Percentiles rank a stretch among this genome's conserved stretches.
These are phyloP conservation scores for Tachuris rubrigastra DNA, from an alignment of 2,113 vertebrate species.

Conservation along the genomic window DNA sequence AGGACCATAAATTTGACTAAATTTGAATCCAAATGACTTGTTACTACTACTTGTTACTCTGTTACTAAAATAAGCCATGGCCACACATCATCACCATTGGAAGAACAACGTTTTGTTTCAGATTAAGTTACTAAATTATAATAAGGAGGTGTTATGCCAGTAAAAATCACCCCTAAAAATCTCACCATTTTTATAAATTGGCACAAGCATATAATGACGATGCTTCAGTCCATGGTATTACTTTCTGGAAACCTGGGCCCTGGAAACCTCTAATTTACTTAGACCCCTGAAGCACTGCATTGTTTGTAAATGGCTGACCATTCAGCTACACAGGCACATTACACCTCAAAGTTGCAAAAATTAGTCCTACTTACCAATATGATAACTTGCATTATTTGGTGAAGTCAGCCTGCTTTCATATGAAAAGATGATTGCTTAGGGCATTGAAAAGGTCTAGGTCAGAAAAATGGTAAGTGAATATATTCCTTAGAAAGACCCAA, in stretches of 20 bases:
- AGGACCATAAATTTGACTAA: neutral
- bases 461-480: neutral
- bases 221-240: neutral
- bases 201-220: neutral
- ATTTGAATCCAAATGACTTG: neutral
- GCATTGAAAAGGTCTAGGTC: neutral
- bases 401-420: neutral
- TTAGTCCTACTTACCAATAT: neutral
- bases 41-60: neutral
- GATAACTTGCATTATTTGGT: neutral
- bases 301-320: neutral
- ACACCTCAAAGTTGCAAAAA: neutral
- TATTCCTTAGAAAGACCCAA: neutral
- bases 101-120: neutral
- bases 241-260: neutral
- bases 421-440: neutral
- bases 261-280: neutral
- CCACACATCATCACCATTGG: neutral
- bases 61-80: neutral
- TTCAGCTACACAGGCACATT: neutral
- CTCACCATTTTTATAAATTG: neutral
- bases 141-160: neutral
- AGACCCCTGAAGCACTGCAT: neutral
- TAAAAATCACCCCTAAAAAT: neutral
- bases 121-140: neutral